Evolutionary conservation across 2,113 vertebrate genomes (phyloP), one percentile per base, ranked within the genome.

Genomic region (Phrynosoma blainvillii): DNA sequence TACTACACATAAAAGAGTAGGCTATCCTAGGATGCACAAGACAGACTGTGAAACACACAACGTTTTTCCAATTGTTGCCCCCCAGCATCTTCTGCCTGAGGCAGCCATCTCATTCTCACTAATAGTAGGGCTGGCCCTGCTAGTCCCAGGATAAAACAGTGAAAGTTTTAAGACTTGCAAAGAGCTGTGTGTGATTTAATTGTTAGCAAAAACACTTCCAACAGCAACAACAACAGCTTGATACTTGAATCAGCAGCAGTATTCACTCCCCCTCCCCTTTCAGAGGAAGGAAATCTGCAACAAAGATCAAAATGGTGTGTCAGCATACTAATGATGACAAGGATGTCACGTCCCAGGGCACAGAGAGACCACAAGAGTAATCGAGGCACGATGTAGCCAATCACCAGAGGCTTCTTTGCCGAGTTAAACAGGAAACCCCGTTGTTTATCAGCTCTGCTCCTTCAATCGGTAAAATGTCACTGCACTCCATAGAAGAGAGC

Each of bases 371-470:
- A 54, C 94, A 94, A 87, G 79, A 70, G 70, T 90, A 93, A 93
- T 89, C 92, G 86, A 77, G 66, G 27, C 90, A 77, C 52, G 23
- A 5, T 27, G 59, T 47, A 88, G 91, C 93, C 95, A 93, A 84
- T 90, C 92, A 92, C 88, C 81, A 85, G 73, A 74, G 91, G 36
- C 87, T 93, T 94, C 90, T 87, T 93, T 88, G 88, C 88, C 86
- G 85, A 3, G 91, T 47, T 14, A 0, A 54, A 91, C 96, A 96
- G 96, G 96, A 97, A 97, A 94, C 32, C 42, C 90, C n/a, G 73
- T 68, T 76, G 89, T 85, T 93, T 94, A 91, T 86, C 91, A 88
- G 30, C 68, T 92, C 91, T 91, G 27, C 78, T 91, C 77, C 70
- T 62, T 93, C 93, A 91, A 5, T 96, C 93, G 92, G 79, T 89